Base-by-base conservation (phyloP, 2,797 vertebrate genomes). In the Botia kubotai region DNA sequence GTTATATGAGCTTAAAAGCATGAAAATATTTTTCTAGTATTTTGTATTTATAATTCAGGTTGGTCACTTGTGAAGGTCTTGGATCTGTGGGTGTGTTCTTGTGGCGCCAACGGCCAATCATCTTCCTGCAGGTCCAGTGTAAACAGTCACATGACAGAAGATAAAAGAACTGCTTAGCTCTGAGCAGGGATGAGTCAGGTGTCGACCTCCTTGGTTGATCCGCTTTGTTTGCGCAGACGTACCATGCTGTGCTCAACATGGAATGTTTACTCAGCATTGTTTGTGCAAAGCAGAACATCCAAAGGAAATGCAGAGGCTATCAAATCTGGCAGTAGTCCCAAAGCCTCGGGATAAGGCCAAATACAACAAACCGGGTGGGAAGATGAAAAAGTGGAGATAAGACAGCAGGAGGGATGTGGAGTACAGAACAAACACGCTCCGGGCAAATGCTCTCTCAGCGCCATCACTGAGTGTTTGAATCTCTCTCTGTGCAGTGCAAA, bases 391-490 rank as follows among this genome's bases (percentile, higher is more conserved):
- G 72, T 48, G 19, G 23, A 63, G 23, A 52, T 67, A 48, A 66
- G 53, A n/a, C 17, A 29, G 74, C 19, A 76, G 60, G 72, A 48
- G 82, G 83, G 82, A 74, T 79, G 77, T 57, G 29, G 79, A 75
- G 85, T 84, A 90, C 86, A 90, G 86, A 87, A 66, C 52, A 76
- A 72, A 78, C 77, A 71, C 8, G 77, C 77, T 83, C 33, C 55
- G 77, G 77, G 72, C 73, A n/a, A 76, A 67, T 65, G 67, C 66
- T 80, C 73, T 72, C 67, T 75, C 70, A 72, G 77, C 66, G 82
- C 65, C 77, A 75, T 75, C 72, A 67, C 72, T 53, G 65, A 75
- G 62, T 48, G 23, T 73, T 79, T 72, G 72, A 83, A 71, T 80
- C 58, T 29, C 58, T 29, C 60, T 72, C 72, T 72, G 78, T 80